Base-by-base conservation (phyloP, 1,140 invertebrate genomes). In the Oryctes rhinoceros region DNA sequence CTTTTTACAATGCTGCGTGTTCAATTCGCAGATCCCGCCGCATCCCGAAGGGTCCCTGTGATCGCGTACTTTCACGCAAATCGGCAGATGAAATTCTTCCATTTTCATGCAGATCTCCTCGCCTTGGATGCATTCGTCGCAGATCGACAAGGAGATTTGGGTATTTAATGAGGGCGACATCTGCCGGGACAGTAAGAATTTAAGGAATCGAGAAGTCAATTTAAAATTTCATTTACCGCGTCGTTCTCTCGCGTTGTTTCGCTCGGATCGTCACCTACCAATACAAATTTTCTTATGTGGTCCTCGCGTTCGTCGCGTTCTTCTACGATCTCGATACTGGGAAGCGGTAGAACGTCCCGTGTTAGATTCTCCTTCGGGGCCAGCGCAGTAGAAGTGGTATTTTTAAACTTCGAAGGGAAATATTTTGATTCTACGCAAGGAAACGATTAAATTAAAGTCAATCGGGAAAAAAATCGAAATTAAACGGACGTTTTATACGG, bases 1-100 rank as follows among this genome's bases (percentile, higher is more conserved):
- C 78, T 91, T 88, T 85, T 93, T 92, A 86, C 94, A 96, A 80
- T 92, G 91, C 85, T 96, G 92, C 15, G 90, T 91, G 80, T 92
- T 91, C 62, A 93, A 87, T 37, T 90, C 87, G 85, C 94, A 96
- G 6, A 93, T 88, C 3, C 94, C 94, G 10, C 92, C 93, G 84
- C 94, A 96, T 79, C 91, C 94, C 80, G 92, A 93, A 1, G 92
- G 91, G 86, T 95, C 94, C 5, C 88, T 86, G 6, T 85, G 83
- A 85, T 96, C 93, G 1, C 88, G 80, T 1, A 90, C 88, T 62
- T 83, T 83, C 83, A 90, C 88, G 85, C 94, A 95, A 24, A 89
- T 88, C 0, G 94, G 91, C 20, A 78, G 77, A 9, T 80, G 80
- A 13, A 53, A 82, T 84, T 86, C 84, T 30, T 81, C 71, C 4